Conservation (phyloP, 2,888 invertebrate genomes). For the Dicycla oo region DNA sequence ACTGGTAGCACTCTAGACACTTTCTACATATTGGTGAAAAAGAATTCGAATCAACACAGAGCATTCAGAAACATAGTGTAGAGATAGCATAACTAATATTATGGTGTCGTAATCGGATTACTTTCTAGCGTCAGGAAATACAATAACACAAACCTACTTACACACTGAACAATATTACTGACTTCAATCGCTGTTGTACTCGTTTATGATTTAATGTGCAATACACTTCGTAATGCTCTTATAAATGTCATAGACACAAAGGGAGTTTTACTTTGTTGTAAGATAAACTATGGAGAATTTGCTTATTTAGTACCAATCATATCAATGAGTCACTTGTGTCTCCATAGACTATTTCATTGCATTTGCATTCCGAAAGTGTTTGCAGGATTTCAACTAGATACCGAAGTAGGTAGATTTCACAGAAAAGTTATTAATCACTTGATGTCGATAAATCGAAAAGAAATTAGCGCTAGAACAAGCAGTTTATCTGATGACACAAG, state of each 20-base stretch:
- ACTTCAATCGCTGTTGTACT: conserved; percentile 38
- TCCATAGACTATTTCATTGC: background rate
- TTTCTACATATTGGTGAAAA: background rate
- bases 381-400: background rate
- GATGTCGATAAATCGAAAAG: background rate
- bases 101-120: conserved; percentile 48
- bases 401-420: background rate
- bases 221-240: conserved; percentile 50
- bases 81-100: conserved; percentile 34
- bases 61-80: conserved; percentile 8
- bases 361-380: background rate
- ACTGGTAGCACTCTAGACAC: too few species aligned
- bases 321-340: conserved; percentile 23
- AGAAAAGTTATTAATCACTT: background rate
- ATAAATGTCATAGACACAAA: conserved; percentile 47
- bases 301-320: conserved; percentile 7
- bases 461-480: background rate
- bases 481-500: background rate
- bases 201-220: conserved; percentile 46
- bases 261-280: conserved; percentile 51
- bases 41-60: conserved; percentile 9
- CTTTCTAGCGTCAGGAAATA: conserved; percentile 50
- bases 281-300: conserved; percentile 44
- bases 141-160: conserved; percentile 54
- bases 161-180: conserved; percentile 43